phyloP scores from a whole-genome alignment of 2,113 vertebrate genomes.

The Erythrocercus mccallii region DNA sequence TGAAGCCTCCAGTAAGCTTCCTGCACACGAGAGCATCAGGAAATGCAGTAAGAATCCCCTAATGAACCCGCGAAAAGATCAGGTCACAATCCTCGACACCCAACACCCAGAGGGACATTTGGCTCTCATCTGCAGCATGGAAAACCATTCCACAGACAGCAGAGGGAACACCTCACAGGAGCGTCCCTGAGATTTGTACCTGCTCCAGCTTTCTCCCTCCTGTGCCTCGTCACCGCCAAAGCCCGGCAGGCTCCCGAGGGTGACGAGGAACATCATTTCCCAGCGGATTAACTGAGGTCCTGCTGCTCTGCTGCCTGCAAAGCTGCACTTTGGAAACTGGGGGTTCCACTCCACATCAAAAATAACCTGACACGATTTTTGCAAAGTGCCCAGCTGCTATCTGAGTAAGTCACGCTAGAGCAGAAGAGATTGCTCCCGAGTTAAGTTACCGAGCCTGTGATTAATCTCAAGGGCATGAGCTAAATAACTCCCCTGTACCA shows the following conservation, averaged over 20 bases:
- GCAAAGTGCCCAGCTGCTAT: neutral
- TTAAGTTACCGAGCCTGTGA: neutral
- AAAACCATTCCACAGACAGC: neutral
- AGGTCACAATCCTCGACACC: neutral
- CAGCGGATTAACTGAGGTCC: neutral
- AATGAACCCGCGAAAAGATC: neutral
- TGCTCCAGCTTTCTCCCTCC: neutral
- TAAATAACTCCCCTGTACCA: conserved; percentile 1
- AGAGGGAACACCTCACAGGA: neutral
- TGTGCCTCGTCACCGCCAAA: neutral
- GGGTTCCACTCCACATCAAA: neutral
- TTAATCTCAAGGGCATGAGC: conserved; percentile 36
- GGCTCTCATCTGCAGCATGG: neutral
- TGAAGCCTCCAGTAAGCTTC: neutral
- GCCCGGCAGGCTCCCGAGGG: neutral
- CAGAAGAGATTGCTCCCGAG: neutral
- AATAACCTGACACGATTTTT: neutral
- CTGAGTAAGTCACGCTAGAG: neutral
- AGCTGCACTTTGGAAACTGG: neutral
- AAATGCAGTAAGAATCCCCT: neutral
- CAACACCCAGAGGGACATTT: neutral
- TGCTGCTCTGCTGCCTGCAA: neutral
- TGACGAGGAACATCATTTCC: neutral
- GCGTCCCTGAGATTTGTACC: neutral
- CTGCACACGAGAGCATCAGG: neutral